A percentile compares a stretch with the other conserved stretches of the same genome.
These are phyloP conservation scores for Agriopis leucophaearia DNA, from an alignment of 2,888 invertebrate genomes.

Conservation along the genomic window DNA sequence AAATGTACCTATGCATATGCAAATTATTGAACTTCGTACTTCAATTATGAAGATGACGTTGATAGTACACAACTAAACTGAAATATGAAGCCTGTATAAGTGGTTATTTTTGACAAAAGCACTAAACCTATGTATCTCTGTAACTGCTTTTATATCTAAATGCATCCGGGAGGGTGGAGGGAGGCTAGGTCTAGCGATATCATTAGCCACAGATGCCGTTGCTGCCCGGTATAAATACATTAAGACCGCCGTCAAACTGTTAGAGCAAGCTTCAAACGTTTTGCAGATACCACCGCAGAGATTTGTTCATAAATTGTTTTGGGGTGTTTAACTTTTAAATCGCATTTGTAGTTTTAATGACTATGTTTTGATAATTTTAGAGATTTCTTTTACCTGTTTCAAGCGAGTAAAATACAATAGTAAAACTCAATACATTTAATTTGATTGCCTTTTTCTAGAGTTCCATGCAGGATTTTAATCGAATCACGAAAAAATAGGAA, in stretches of 20 bases:
- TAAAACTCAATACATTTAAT: not conserved
- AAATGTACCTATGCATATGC: too few species aligned
- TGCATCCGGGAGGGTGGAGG: slow-evolving; percentile 36
- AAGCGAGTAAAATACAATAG: not conserved
- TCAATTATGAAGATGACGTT: too few species aligned
- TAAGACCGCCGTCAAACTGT: slow-evolving; percentile 84
- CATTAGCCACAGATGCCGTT: slow-evolving; percentile 86
- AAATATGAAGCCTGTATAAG: too few species aligned
- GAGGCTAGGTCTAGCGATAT: slow-evolving; percentile 77
- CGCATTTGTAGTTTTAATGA: not conserved
- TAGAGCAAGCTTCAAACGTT: slow-evolving; percentile 73
- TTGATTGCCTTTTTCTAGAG: not conserved
- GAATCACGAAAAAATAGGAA: not conserved
- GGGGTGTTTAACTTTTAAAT: slow-evolving; percentile 30
- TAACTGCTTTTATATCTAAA: slow-evolving; percentile 6
- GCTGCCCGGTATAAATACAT: slow-evolving; percentile 84
- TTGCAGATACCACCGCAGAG: slow-evolving; percentile 52
- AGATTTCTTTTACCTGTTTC: not conserved
- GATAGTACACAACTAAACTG: too few species aligned
- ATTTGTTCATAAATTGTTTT: slow-evolving; percentile 40
- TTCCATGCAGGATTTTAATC: not conserved
- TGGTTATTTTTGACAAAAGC: not conserved
- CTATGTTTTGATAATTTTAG: not conserved
- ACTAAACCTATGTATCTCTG: not conserved
- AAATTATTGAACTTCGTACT: too few species aligned